phyloP scores from a whole-genome alignment of 2,888 invertebrate genomes.

The Xestia xanthographa region DNA sequence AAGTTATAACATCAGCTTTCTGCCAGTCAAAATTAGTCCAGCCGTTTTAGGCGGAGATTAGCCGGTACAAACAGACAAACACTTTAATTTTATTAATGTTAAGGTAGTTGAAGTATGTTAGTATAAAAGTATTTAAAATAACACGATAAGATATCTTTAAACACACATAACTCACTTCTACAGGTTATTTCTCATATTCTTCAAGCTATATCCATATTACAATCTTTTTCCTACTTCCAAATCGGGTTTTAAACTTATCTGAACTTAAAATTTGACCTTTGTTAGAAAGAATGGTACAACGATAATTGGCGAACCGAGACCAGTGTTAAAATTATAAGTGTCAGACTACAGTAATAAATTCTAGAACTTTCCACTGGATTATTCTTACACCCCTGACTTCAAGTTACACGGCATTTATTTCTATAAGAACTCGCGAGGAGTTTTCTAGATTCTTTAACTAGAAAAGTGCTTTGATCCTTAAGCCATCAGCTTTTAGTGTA shows the following conservation, averaged over 20 bases:
- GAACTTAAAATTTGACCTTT: conserved; percentile 31
- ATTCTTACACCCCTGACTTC: conserved; percentile 43
- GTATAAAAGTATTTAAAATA: not conserved
- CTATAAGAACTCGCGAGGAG: conserved; percentile 36
- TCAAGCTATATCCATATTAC: not conserved
- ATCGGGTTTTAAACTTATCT: not conserved
- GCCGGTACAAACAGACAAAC: too few species aligned
- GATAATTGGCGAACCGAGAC: conserved; percentile 43
- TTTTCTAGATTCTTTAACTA: conserved; percentile 50
- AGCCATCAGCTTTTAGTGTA: conserved; percentile 39
- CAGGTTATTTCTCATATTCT: not conserved
- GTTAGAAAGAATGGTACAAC: conserved; percentile 17
- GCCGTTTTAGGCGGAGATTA: too few species aligned
- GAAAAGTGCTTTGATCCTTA: conserved; percentile 49
- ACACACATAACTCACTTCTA: not conserved
- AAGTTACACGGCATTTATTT: conserved; percentile 49
- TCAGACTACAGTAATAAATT: conserved; percentile 56
- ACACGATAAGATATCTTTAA: not conserved
- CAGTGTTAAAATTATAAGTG: conserved; percentile 51
- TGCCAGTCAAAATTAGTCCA: too few species aligned
- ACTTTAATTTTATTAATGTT: too few species aligned
- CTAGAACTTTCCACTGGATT: conserved; percentile 55
- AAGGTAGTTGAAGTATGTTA: not conserved
- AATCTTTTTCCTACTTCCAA: conserved; percentile 4
- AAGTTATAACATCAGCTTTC: too few species aligned